Evolutionary conservation across 1,140 invertebrate genomes (phyloP).

Genomic region (Atta texana): DNA sequence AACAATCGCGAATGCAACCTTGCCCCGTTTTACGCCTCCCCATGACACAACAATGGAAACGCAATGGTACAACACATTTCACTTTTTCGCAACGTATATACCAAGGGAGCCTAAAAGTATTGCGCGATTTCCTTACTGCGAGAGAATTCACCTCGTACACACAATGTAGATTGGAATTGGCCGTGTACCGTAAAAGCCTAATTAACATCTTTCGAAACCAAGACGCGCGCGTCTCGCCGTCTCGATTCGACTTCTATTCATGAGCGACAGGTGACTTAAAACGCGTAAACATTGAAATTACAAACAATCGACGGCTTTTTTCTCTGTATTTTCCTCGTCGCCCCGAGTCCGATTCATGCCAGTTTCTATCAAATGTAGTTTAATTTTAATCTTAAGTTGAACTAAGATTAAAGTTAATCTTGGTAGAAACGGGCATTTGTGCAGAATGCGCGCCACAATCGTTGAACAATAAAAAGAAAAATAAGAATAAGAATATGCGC

Average conservation of each 20-base stretch:
- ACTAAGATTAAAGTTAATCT: no score
- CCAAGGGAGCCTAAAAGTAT: constrained; percentile 77
- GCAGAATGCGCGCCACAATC: constrained; percentile 29
- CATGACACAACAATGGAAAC: constrained; percentile 77
- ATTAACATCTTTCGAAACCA: constrained; percentile 75
- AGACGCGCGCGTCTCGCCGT: constrained; percentile 19
- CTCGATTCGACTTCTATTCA: constrained; percentile 36
- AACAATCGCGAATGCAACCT: constrained; percentile 75
- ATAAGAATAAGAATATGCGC: background rate
- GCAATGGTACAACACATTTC: constrained; percentile 77
- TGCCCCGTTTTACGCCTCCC: constrained; percentile 76
- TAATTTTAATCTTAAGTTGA: no score
- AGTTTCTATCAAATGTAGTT: no score
- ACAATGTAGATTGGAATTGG: constrained; percentile 76
- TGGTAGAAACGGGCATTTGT: no score
- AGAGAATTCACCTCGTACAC: constrained; percentile 69
- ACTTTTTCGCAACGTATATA: constrained; percentile 81
- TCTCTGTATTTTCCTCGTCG: background rate
- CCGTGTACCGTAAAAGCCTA: constrained; percentile 75
- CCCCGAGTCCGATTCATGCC: background rate
- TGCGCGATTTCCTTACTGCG: constrained; percentile 78
- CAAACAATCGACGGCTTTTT: background rate
- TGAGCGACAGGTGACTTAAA: background rate
- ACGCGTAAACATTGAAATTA: background rate
- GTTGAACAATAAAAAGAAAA: constrained; percentile 2